phyloP scores from a whole-genome alignment of 2,113 vertebrate genomes.

The Toxostoma redivivum region DNA sequence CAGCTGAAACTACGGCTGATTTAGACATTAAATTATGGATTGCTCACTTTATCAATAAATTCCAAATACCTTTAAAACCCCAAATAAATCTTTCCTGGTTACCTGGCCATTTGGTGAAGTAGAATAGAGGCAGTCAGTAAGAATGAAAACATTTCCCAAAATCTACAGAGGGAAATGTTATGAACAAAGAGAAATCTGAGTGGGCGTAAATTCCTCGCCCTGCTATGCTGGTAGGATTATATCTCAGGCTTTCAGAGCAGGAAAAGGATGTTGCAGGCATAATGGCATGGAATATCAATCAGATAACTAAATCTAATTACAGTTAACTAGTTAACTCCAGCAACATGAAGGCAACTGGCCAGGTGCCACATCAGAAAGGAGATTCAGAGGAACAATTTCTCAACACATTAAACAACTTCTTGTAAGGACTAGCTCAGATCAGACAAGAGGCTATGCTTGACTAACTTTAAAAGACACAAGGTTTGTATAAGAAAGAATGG shows the following conservation, averaged over 20 bases:
- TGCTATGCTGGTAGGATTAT: neutral
- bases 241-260: slow-evolving; percentile 22
- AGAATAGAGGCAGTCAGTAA: neutral
- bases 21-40: neutral
- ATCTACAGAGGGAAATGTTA: neutral
- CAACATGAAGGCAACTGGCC: neutral
- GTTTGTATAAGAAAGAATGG: neutral
- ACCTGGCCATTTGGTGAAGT: neutral
- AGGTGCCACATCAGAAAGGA: neutral
- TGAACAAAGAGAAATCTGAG: neutral
- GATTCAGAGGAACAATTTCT: neutral
- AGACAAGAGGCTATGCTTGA: neutral
- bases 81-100: neutral
- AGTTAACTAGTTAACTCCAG: neutral
- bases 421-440: neutral
- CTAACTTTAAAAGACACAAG: neutral
- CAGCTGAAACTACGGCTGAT: accelerated
- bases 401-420: neutral
- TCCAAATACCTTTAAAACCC: neutral
- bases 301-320: slow-evolving; percentile 29
- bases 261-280: slow-evolving; percentile 42
- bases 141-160: neutral
- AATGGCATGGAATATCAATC: slow-evolving; percentile 13
- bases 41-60: neutral
- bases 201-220: neutral